Conservation (phyloP, 1,140 invertebrate genomes). For the Tetragonula clypearis region DNA sequence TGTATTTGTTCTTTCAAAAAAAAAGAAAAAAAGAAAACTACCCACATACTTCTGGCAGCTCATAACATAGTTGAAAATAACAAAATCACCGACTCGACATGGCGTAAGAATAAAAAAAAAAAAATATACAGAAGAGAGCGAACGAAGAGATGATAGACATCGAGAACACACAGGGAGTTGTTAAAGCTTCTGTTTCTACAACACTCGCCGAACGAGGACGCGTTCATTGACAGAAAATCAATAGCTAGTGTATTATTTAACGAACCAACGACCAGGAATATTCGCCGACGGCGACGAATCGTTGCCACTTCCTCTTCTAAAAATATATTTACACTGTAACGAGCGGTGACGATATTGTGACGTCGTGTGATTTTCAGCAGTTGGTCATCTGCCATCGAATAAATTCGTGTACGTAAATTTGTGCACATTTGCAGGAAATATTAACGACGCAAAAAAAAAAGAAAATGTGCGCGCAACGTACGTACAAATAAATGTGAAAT, state of each 20-base stretch:
- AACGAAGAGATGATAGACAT: neutral
- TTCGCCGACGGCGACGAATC: neutral
- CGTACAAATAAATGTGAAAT: no score
- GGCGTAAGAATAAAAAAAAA: no score
- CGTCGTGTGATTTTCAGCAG: no score
- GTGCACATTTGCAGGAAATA: no score
- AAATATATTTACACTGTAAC: neutral
- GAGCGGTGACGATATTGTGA: no score
- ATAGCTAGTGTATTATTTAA: slow-evolving; percentile 33
- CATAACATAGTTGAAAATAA: neutral
- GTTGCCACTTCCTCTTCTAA: neutral
- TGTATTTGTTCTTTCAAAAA: neutral
- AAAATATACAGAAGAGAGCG: neutral
- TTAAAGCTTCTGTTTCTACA: slow-evolving; percentile 35
- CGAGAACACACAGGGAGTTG: neutral
- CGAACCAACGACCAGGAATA: slow-evolving; percentile 9
- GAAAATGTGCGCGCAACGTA: no score
- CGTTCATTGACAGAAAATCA: slow-evolving; percentile 34
- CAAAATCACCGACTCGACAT: neutral
- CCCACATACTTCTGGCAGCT: no score
- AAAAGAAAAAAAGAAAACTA: no score
- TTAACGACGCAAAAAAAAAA: no score
- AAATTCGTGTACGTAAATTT: no score
- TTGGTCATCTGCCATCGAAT: no score
- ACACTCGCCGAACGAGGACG: neutral